Percentiles rank a stretch among this genome's conserved stretches.
phyloP scores from a whole-genome alignment of 2,797 vertebrate genomes.

The Poeciliopsis presidionis region DNA sequence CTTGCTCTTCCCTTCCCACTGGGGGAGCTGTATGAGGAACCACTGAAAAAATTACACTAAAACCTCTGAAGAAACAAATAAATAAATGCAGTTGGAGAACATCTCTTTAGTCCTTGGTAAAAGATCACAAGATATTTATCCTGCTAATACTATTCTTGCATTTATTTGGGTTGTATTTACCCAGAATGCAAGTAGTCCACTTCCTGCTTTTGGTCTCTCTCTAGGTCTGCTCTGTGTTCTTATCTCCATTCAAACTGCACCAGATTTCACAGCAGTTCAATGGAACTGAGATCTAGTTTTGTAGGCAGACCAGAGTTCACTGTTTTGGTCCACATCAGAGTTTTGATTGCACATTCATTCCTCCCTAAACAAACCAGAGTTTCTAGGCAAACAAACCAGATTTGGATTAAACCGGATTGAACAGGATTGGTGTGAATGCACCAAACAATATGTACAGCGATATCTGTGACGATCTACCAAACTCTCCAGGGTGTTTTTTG shows the following conservation, averaged over 20 bases:
- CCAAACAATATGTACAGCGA: not conserved
- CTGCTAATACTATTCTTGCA: too few species aligned
- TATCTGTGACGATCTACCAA: not conserved
- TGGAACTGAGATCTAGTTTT: not conserved
- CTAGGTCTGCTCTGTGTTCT: not conserved
- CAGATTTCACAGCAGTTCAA: not conserved
- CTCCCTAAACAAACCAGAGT: not conserved
- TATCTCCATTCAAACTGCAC: not conserved
- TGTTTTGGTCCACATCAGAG: not conserved
- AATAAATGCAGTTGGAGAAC: too few species aligned
- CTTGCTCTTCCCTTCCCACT: too few species aligned
- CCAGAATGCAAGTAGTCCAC: not conserved
- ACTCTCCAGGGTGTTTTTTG: not conserved
- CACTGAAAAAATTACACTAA: too few species aligned
- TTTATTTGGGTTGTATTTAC: not conserved
- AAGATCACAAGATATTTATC: too few species aligned
- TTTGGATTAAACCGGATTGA: not conserved
- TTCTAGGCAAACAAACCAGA: not conserved
- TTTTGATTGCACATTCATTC: not conserved
- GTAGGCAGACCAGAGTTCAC: not conserved
- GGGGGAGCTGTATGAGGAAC: too few species aligned
- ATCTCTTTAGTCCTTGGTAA: too few species aligned
- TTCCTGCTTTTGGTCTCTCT: not conserved
- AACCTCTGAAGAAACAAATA: too few species aligned
- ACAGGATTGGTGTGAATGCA: not conserved